Base-by-base conservation (phyloP, 2,113 vertebrate species). In the Bufo gargarizans region DNA sequence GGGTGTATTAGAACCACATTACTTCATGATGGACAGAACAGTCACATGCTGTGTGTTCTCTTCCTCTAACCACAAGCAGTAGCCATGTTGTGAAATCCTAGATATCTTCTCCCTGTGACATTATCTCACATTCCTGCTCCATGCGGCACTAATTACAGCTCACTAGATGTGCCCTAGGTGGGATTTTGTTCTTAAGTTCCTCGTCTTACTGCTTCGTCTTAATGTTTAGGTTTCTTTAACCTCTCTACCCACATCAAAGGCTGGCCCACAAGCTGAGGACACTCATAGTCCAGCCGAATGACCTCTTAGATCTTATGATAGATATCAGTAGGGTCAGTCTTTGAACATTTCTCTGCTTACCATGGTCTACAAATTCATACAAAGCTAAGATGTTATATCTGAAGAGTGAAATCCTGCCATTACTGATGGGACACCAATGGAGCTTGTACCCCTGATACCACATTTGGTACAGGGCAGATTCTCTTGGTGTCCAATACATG, bases 111-210 rank as follows among this genome's bases (percentile, higher is more conserved):
- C 74, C 79, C 55, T 74, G 56, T 88, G 79, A 82, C 69, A 82
- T 82, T 82, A 47, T 82, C 69, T 59, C 13, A 76, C 83, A 88
- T 88, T 88, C 81, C 45, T 84, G 72, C 53, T 84, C 87, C 87
- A 88, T 88, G 59, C 83, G 87, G 87, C 81, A 88, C 58, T 77
- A 83, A 88, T 88, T 88, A 88, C 16, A 67, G 53, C 53, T 74
- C 17, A 13, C 65, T 87, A 82, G 87, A 88, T 88, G 80, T 88
- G 81, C 80, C 72, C 45, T 84, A 88, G 87, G 87, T 88, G 87
- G 69, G 78, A 88, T 88, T 88, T 84, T 49, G 43, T 81, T 59
- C 87, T 82, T 88, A 43, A 33, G 78, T 83, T 71, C 71, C 67
- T 59, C 49, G n/a, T 33, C 86, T 83, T 65, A 77, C 67, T 88